Percentiles rank a stretch among this genome's conserved stretches.
Conservation (phyloP, 2,113 vertebrate species). For the Urocynchramus pylzowi region DNA sequence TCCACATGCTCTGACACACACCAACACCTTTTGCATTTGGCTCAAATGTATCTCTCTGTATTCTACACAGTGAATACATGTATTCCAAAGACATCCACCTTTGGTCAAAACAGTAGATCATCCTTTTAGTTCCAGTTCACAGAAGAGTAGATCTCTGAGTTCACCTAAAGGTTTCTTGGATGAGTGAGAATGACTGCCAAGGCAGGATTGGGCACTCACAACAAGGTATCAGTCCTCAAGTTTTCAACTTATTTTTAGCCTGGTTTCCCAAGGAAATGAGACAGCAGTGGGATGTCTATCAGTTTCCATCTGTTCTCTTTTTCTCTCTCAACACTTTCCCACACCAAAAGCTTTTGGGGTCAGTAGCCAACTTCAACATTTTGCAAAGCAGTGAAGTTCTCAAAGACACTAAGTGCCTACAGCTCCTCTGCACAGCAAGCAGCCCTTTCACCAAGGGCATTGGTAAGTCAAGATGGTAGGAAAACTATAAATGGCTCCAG, state of each 20-base stretch:
- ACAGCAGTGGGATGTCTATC: conserved; percentile 41
- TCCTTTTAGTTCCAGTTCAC: not conserved
- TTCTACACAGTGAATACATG: not conserved
- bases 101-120: not conserved
- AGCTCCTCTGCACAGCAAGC: not conserved
- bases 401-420: not conserved
- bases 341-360: conserved; percentile 28
- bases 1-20: not conserved
- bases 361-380: not conserved
- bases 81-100: not conserved
- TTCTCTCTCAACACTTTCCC: conserved; percentile 19
- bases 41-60: not conserved
- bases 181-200: not conserved
- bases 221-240: not conserved
- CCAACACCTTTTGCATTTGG: not conserved
- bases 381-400: conserved; percentile 7
- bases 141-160: not conserved
- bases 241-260: conserved; percentile 17
- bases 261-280: conserved; percentile 37
- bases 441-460: not conserved
- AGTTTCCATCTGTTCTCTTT: conserved; percentile 37
- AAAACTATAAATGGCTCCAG: not conserved
- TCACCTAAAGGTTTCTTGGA: not conserved
- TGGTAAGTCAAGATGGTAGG: not conserved
- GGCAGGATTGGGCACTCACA: not conserved